phyloP scores from a whole-genome alignment of 2,113 vertebrate species.

The Eulacestoma nigropectus region DNA sequence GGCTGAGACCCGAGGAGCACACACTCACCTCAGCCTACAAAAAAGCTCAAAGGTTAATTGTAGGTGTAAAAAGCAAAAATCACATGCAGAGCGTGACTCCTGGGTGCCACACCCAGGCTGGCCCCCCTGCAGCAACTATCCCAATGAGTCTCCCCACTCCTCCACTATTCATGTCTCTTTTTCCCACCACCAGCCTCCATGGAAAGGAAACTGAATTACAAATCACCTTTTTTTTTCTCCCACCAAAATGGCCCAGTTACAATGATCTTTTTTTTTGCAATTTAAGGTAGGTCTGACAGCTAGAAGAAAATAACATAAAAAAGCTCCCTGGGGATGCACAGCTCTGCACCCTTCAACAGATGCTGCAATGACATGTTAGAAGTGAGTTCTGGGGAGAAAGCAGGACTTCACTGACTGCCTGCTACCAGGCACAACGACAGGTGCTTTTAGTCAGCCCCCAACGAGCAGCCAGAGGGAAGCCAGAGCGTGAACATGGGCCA shows the following conservation, averaged over 20 bases:
- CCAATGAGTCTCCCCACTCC: not conserved
- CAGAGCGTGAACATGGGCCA: not conserved
- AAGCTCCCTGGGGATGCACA: not conserved
- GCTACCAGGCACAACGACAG: not conserved
- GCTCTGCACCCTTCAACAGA: not conserved
- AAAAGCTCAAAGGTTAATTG: not conserved
- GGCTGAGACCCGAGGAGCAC: not conserved
- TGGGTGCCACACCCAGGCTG: not conserved
- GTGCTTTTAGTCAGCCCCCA: not conserved
- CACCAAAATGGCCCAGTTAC: not conserved
- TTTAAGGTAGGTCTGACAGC: not conserved
- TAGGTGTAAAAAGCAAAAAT: not conserved
- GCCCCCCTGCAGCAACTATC: not conserved
- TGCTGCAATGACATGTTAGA: not conserved
- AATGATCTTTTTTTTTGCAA: not conserved
- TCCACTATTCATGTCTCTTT: not conserved
- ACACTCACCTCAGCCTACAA: not conserved
- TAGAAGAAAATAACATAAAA: not conserved
- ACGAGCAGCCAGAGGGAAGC: not conserved
- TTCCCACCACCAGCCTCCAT: fast-evolving
- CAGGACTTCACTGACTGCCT: not conserved
- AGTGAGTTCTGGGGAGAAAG: not conserved
- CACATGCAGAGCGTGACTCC: fast-evolving
- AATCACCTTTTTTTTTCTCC: fast-evolving
- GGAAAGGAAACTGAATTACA: not conserved